Conservation (phyloP, 2,888 invertebrate species). For the Melinopterus prodromus region DNA sequence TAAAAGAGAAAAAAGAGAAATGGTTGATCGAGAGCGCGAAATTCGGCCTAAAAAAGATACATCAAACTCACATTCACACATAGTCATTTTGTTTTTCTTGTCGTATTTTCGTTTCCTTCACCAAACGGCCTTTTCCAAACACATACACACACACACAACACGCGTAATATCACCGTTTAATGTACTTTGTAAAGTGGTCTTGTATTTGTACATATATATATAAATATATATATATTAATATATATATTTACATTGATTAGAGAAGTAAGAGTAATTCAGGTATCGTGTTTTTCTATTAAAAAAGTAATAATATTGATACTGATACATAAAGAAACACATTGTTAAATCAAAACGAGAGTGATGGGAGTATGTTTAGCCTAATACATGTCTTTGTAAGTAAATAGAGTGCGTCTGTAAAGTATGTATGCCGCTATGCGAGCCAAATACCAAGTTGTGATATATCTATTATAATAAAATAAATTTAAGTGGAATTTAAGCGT, state of each 20-base stretch:
- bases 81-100: constrained; percentile 18
- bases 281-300: constrained; percentile 57
- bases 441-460: constrained; percentile 78
- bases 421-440: constrained; percentile 72
- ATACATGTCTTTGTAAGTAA: constrained; percentile 58
- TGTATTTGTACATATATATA: constrained; percentile 54
- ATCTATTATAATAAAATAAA: constrained; percentile 68
- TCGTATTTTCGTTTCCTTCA: constrained; percentile 26
- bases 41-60: constrained; percentile 35
- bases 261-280: constrained; percentile 44
- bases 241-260: constrained; percentile 26
- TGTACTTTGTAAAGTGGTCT: constrained; percentile 55
- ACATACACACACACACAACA: constrained; percentile 43
- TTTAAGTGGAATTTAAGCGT: constrained; percentile 48
- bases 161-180: constrained; percentile 50
- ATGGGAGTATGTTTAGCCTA: constrained; percentile 54
- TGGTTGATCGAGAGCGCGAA: constrained; percentile 19
- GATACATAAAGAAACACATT: constrained; percentile 32
- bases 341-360: constrained; percentile 50
- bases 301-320: constrained; percentile 46
- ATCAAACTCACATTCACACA: constrained; percentile 27
- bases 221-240: constrained; percentile 56
- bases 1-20: constrained; percentile 22
- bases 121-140: constrained; percentile 40
- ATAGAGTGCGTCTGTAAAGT: constrained; percentile 57